phyloP scores from a whole-genome alignment of 2,113 vertebrate species.

The Holacanthus passer region DNA sequence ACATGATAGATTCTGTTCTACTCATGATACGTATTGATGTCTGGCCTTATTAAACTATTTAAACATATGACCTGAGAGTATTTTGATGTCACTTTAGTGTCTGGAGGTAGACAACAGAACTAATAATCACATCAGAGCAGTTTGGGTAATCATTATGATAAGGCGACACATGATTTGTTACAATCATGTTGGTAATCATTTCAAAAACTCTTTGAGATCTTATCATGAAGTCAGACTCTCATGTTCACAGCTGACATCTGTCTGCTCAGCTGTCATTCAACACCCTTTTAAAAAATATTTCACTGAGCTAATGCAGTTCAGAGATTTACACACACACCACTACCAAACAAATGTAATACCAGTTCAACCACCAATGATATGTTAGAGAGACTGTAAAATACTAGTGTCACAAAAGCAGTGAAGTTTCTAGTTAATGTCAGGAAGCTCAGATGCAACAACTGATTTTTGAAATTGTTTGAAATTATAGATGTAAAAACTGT shows the following conservation, averaged over 20 bases:
- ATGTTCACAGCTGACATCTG: too few relatives aligned
- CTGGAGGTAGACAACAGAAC: background rate
- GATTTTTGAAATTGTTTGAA: background rate
- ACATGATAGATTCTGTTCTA: background rate
- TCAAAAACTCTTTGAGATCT: background rate
- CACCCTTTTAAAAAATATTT: background rate
- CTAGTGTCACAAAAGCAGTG: background rate
- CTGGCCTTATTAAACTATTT: background rate
- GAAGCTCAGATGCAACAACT: background rate
- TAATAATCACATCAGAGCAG: background rate
- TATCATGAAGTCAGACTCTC: background rate
- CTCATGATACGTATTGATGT: background rate
- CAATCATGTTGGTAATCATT: background rate
- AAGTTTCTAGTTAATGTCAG: background rate
- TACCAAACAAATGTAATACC: background rate
- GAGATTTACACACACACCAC: background rate
- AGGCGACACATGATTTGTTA: background rate
- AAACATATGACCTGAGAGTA: constrained; percentile 23
- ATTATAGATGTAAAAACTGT: constrained; percentile 8
- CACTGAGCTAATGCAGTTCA: background rate
- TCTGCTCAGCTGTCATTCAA: too few relatives aligned
- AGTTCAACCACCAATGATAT: background rate
- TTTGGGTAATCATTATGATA: background rate
- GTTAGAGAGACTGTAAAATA: background rate
- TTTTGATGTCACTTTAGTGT: background rate